Evolutionary conservation across 2,888 invertebrate species (phyloP), one percentile per base, ranked within the genome.

Genomic region (Cerastoderma edule): DNA sequence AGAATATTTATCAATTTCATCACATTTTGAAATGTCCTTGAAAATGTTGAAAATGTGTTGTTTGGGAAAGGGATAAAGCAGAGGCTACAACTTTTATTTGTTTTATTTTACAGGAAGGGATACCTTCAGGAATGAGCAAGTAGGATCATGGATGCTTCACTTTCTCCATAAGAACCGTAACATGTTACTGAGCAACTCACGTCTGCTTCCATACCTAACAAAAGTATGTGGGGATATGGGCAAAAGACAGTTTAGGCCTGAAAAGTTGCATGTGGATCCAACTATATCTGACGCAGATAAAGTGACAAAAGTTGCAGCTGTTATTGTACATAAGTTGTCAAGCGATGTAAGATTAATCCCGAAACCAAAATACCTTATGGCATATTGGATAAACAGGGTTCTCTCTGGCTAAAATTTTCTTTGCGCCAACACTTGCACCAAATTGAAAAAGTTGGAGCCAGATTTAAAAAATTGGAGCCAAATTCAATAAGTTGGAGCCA

Each of bases 71-170:
- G n/a, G n/a, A n/a, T 16, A 44, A 13, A 13, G 10, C 16, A 44
- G 44, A 10, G 16, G 10, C 24, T 6, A 22, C 5, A 50, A 50
- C 50, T 50, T 50, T 6, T 22, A 10, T 13, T n/a, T 13, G 1
- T 10, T 60, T 60, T 50, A 24, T 28, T 27, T 66, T 66, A 13
- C 30, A 66, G 66, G 66, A 22, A 66, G 33, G 33, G 22, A 53
- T 10, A 53, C 66, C 22, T 48, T 66, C 6, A 24, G 33, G 1
- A 66, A 28, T 30, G 19, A 33, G 33, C 24, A 32, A 48, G 30
- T 27, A 13, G 66, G 66, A 48, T 66, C 66, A 16, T 66, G 66
- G 66, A 53, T 66, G 53, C 66, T 66, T 16, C 50, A 66, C 28
- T 66, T 32, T 10, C 30, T 66, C 33, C 22, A 50, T 33, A 30